Evolutionary conservation across 2,113 vertebrate genomes (phyloP), one percentile per base, ranked within the genome.

Genomic region (Felis chaus): DNA sequence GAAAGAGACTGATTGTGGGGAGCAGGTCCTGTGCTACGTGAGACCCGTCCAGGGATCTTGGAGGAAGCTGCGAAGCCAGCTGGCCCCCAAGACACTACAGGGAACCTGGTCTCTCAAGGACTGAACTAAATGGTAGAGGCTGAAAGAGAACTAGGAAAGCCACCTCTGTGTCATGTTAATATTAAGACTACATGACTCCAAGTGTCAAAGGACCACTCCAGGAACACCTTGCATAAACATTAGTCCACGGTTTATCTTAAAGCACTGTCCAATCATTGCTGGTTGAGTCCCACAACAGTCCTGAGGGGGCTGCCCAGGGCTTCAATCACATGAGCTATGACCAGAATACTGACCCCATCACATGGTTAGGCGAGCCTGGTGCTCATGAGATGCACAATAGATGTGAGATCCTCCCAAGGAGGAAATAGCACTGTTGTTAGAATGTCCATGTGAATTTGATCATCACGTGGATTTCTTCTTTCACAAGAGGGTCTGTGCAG

Each of bases 1-100:
- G 21, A 23, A 25, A 10, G 71, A 61, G 3, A 16, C 27, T 63
- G 50, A 48, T 1, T 33, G 3, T 15, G 14, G 33, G 8, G 10
- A 48, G 29, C 29, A 68, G 71, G 23, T 18, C 48, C 14, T 23
- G 14, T 33, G 25, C 50, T 45, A 13, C 3, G 0, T 1, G 78
- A 48, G 57, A 25, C 25, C 12, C 0, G 0, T 29, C 50, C 14
- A 61, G 29, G 29, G n/a, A 19, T 4, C 9, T 0, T 7, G 66
- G 57, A 63, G 63, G 66, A 61, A 65, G 41, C 13, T 4, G 6
- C 16, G 33, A 13, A 19, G 5, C 50, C n/a, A 27, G 7, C 65
- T 7, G 5, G 19, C 21, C 25, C 48, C 48, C 48, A 31, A 55
- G 25, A 33, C 1, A 5, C 48, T 66, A 1, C 66, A 48, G 27